Conservation (phyloP, 2,797 vertebrate genomes). For the Eupleurogrammus muticus region DNA sequence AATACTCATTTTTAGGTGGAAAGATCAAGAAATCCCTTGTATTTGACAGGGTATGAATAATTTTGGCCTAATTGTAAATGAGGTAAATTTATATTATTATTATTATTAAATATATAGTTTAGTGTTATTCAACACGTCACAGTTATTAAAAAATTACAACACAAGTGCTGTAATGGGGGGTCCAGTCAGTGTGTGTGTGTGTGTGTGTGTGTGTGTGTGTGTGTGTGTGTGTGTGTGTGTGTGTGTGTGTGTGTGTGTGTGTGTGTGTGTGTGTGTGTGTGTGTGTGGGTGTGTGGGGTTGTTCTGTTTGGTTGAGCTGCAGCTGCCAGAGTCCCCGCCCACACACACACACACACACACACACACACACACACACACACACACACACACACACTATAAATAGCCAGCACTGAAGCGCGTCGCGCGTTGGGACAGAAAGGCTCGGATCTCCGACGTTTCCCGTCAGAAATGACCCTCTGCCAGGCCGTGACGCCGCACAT, state of each 20-base stretch:
- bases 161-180: too few species aligned
- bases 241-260: background rate
- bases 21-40: too few species aligned
- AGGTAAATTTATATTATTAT: too few species aligned
- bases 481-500: conserved; percentile 74
- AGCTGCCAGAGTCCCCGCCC: conserved; percentile 77
- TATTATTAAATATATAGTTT: too few species aligned
- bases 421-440: conserved; percentile 60
- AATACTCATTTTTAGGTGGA: too few species aligned
- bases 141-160: too few species aligned
- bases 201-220: background rate
- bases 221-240: background rate
- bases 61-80: too few species aligned
- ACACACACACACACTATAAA: conserved; percentile 80
- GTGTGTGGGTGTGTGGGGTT: too few species aligned
- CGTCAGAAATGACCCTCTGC: conserved; percentile 79
- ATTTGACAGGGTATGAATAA: too few species aligned
- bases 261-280: background rate
- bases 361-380: conserved; percentile 33
- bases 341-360: conserved; percentile 35
- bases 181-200: conserved; percentile 26
- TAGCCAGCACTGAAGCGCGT: conserved; percentile 72
- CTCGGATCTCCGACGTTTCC: too few species aligned
- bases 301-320: conserved; percentile 54
- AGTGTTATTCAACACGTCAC: too few species aligned